A percentile compares a stretch with the other conserved stretches of the same genome.
phyloP scores from a whole-genome alignment of 2,113 vertebrate species.

The Syngnathus floridae region DNA sequence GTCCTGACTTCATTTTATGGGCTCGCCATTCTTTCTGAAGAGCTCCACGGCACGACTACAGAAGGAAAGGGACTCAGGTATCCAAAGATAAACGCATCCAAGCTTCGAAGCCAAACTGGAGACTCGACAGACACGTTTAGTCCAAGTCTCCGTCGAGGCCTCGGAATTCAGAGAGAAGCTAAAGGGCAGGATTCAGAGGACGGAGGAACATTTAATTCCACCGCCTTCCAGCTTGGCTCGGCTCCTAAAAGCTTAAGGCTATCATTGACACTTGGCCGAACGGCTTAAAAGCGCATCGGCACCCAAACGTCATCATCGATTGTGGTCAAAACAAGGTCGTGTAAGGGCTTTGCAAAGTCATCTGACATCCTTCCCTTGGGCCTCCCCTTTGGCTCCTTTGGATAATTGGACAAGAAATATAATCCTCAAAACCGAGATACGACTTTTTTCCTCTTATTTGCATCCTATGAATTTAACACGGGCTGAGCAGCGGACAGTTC shows the following conservation, averaged over 20 bases:
- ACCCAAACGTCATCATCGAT: not conserved
- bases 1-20: not conserved
- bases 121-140: not conserved
- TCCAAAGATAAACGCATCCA: not conserved
- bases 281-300: not conserved
- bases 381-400: not conserved
- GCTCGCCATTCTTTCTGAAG: not conserved
- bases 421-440: not conserved
- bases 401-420: not conserved
- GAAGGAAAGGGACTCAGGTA: not conserved
- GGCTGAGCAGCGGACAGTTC: not conserved
- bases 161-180: not conserved
- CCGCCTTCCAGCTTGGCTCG: not conserved
- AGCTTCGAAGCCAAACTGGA: not conserved
- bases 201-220: not conserved
- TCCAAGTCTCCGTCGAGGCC: not conserved
- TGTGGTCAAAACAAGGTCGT: not conserved
- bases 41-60: not conserved
- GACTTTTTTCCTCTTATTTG: not conserved
- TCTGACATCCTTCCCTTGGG: not conserved
- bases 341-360: not conserved
- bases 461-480: not conserved
- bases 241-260: not conserved
- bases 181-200: not conserved
- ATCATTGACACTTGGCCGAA: not conserved